Percentiles rank a stretch among this genome's conserved stretches.
Conservation (phyloP, 2,113 vertebrate genomes). For the Lycocorax pyrrhopterus region DNA sequence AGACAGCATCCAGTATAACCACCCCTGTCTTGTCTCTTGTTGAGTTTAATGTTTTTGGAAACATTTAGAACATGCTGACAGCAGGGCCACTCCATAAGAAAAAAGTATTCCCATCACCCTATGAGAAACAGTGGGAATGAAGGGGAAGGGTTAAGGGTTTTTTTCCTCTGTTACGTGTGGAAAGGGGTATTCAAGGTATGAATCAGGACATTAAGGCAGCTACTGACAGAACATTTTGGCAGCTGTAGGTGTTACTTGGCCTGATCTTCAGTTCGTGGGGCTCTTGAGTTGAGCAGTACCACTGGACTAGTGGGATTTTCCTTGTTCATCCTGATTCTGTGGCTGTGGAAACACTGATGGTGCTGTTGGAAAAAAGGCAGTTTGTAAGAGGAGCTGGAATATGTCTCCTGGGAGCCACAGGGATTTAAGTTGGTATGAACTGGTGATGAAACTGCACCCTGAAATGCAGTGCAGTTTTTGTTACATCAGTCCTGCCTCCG, state of each 20-base stretch:
- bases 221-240: background rate
- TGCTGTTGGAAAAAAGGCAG: background rate
- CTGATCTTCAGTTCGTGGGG: background rate
- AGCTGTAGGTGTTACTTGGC: background rate
- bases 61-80: background rate
- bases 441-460: background rate
- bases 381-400: background rate
- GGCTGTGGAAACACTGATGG: background rate
- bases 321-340: background rate
- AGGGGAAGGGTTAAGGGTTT: background rate
- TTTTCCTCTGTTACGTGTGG: accelerated
- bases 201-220: background rate
- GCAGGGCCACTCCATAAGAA: background rate
- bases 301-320: background rate
- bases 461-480: background rate
- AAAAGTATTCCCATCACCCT: background rate
- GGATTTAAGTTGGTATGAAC: background rate
- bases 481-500: background rate
- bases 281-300: background rate
- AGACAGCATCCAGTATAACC: accelerated
- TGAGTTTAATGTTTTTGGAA: background rate
- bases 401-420: background rate
- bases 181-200: background rate
- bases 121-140: background rate
- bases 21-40: background rate